Base-by-base conservation (phyloP, 2,113 vertebrate genomes). In the Brachionichthys hirsutus region DNA sequence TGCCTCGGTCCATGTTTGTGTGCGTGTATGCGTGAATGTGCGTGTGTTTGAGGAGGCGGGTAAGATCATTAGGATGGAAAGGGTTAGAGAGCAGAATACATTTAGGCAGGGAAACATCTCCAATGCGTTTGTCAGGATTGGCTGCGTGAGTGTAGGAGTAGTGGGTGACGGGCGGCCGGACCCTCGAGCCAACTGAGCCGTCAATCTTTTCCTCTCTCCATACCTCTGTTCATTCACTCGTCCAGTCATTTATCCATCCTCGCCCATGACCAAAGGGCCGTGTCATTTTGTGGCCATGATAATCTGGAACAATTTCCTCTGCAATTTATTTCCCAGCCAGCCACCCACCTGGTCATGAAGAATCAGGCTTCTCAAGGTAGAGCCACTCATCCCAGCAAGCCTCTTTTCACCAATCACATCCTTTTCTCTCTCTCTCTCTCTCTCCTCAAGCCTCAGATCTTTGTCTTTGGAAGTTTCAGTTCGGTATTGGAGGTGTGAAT, bases 301-400 rank as follows among this genome's bases (percentile, higher is more conserved):
- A 84, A 87, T 90, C 88, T 88, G 56, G 63, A 73, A 66, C 88
- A 84, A 90, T 90, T 87, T 90, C 85, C 88, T 62, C 83, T 72
- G 81, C 88, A 86, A 89, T 90, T 88, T 88, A 88, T 90, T 88
- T 89, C 76, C 71, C 62, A 67, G 85, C 82, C 78, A 87, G 80
- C 81, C 87, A 87, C 80, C 87, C 75, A 89, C 82, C 84, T 88
- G 85, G 83, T 83, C 78, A 80, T 87, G 84, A 78, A 78, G 78
- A 74, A 72, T 77, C 79, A 70, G 66, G 62, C 78, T 79, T 79
- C 82, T 89, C 88, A 89, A 88, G 88, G 86, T 88, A 70, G 83
- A 82, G 73, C 81, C 84, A 80, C 57, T 88, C 85, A 85, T 76
- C 85, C 79, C 81, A 79, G 82, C 79, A 78, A 77, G 74, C 63